A percentile compares a stretch with the other conserved stretches of the same genome.
Conservation (phyloP, 1,140 invertebrate species). For the Mercenaria mercenaria region DNA sequence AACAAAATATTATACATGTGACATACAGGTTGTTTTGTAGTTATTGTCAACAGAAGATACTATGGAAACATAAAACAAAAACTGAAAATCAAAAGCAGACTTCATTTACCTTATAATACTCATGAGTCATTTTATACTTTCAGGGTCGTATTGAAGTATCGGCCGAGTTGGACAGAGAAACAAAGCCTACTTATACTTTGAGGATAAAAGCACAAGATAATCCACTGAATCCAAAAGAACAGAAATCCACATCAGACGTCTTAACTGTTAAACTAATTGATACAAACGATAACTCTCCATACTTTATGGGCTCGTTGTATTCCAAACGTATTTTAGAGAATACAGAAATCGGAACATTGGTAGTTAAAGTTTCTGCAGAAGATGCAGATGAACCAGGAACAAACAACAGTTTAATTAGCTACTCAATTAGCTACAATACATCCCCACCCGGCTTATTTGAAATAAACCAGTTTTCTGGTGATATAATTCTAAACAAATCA, state of each 20-base stretch:
- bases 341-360: background rate
- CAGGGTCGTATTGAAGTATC: constrained; percentile 10
- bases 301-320: background rate
- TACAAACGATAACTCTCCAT: constrained; percentile 9
- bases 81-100: too few relatives aligned
- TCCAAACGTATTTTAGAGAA: background rate
- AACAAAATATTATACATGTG: too few relatives aligned
- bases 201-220: background rate
- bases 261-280: background rate
- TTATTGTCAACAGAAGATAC: too few relatives aligned
- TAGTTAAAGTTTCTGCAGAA: background rate
- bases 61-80: too few relatives aligned
- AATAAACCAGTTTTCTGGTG: background rate
- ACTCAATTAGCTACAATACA: background rate
- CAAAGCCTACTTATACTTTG: background rate
- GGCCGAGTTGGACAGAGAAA: background rate
- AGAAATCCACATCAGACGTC: background rate
- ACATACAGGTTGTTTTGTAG: too few relatives aligned
- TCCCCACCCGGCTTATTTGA: constrained; percentile 4
- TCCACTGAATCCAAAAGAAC: background rate
- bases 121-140: too few relatives aligned
- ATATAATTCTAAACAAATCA: constrained; percentile 28
- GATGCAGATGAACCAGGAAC: constrained; percentile 5
- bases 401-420: background rate
- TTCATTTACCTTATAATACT: too few relatives aligned